phyloP scores from a whole-genome alignment of 2,888 invertebrate species.

The Drosophila fungiperda region DNA sequence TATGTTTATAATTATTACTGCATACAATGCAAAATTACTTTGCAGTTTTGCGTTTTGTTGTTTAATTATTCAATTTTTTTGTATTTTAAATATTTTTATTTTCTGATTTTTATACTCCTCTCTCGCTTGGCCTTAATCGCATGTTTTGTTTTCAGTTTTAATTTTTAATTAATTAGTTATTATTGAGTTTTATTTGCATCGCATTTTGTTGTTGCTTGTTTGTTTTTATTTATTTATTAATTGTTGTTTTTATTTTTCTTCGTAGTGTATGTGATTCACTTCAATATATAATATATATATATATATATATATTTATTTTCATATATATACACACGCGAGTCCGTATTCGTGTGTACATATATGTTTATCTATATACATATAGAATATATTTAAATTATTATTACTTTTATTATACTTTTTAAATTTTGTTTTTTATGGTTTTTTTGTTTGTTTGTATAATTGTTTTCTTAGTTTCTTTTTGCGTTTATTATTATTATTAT shows the following conservation, averaged over 20 bases:
- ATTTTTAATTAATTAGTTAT: conserved; percentile 29
- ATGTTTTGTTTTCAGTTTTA: conserved; percentile 14
- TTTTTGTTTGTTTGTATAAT: conserved; percentile 20
- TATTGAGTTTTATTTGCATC: conserved; percentile 48
- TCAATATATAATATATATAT: conserved; percentile 24
- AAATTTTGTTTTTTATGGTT: conserved; percentile 1
- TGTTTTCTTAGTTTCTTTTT: conserved; percentile 2
- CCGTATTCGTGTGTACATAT: conserved; percentile 22
- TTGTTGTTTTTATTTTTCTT: conserved; percentile 10
- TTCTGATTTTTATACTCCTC: conserved; percentile 30
- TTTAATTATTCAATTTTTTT: conserved; percentile 22
- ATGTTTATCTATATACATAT: conserved; percentile 53
- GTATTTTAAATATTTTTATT: conserved; percentile 21
- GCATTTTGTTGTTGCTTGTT: conserved; percentile 27
- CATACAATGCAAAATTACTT: conserved; percentile 82
- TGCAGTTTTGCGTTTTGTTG: conserved; percentile 74
- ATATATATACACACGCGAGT: conserved; percentile 37
- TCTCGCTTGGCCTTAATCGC: conserved; percentile 49
- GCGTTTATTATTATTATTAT: conserved; percentile 59
- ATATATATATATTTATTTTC: conserved; percentile 25
- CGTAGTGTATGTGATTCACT: conserved; percentile 15
- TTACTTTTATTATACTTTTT: conserved; percentile 6
- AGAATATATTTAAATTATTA: conserved; percentile 39
- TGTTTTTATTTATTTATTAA: conserved; percentile 25
- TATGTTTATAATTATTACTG: conserved; percentile 76